Evolutionary conservation across 23 tunicate genomes (phyloP).

Genomic region (Trididemnum clinides): DNA sequence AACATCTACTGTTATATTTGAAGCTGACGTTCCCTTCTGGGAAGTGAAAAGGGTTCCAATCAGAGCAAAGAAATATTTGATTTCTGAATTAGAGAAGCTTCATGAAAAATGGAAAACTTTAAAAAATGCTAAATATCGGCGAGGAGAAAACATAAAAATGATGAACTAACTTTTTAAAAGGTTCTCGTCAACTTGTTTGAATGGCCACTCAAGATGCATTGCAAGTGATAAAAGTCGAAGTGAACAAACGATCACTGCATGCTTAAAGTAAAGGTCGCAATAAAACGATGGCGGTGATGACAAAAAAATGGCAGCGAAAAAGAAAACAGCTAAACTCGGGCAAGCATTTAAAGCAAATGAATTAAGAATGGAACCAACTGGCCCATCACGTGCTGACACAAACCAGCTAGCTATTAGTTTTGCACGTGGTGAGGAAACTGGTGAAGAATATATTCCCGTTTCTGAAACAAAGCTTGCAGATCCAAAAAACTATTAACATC

Average conservation of each 20-base stretch:
- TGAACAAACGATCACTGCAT: not conserved
- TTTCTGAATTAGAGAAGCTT: not conserved
- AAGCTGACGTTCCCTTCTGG: not conserved
- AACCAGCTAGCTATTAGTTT: not conserved
- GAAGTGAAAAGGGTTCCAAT: not conserved
- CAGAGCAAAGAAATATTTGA: not conserved
- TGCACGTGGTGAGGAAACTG: not conserved
- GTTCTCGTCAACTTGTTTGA: not conserved
- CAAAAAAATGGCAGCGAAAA: not conserved
- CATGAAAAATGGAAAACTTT: not conserved
- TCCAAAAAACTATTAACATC: too few relatives aligned
- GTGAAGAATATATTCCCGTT: not conserved
- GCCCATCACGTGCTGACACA: not conserved
- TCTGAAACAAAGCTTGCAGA: not conserved
- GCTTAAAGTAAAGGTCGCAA: not conserved
- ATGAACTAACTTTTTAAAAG: not conserved
- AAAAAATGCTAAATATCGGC: not conserved
- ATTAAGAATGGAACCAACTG: not conserved
- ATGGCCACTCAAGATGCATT: not conserved
- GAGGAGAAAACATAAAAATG: not conserved
- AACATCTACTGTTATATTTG: not conserved
- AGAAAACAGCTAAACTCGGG: not conserved
- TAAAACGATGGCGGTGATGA: not conserved
- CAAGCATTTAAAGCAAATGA: not conserved
- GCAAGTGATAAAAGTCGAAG: not conserved